Base-by-base conservation (phyloP, 35 echinoderm and acorn worm species). In the Apostichopus californicus region DNA sequence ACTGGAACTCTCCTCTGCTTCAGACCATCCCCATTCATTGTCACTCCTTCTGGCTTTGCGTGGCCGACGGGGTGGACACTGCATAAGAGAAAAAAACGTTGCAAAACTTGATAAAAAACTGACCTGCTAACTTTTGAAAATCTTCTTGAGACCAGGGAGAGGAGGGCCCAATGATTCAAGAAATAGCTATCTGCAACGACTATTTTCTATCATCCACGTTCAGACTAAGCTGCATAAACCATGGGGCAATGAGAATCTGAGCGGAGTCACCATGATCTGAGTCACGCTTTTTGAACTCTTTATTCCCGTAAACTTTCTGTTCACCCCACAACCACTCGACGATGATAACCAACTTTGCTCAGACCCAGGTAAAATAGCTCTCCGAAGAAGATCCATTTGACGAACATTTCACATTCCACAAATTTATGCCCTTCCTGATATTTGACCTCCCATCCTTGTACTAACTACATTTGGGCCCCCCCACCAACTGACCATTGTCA, bases 1-100 rank as follows among this genome's bases (percentile, higher is more conserved):
- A 53, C 80, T 55, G 26, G 46, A 53, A 83, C 80, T n/a, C 55
- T 83, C 80, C 80, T 83, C 46, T 83, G 34, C 80, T 83, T 83
- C 80, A 83, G 55, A 17, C 80, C 80, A 55, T 83, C 80, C 5
- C 80, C 80, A 15, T 83, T 83, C 80, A 83, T 83, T 17, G 55
- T 53, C 12, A 56, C 17, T 6, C 80, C 80, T 3, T 83, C 80
- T n/a, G 80, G 55, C 55, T 83, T 83, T 13, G 55, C 5, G 55
- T 83, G 52, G 5, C 34, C 46, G 14, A 56, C 46, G 0, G 80
- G 46, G 14, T 83, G 80, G 5, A 83, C 80, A 5, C 80, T 83
- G 80, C 24, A 55, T 10, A 83, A 83, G 55, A 56, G 22, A 55
- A 55, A n/a, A n/a, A 83, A 83, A 5, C 34, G 34, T 46, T 46